These are phyloP conservation scores for Tachina fera DNA, from an alignment of 2,888 invertebrate genomes.

Conservation along the genomic window DNA sequence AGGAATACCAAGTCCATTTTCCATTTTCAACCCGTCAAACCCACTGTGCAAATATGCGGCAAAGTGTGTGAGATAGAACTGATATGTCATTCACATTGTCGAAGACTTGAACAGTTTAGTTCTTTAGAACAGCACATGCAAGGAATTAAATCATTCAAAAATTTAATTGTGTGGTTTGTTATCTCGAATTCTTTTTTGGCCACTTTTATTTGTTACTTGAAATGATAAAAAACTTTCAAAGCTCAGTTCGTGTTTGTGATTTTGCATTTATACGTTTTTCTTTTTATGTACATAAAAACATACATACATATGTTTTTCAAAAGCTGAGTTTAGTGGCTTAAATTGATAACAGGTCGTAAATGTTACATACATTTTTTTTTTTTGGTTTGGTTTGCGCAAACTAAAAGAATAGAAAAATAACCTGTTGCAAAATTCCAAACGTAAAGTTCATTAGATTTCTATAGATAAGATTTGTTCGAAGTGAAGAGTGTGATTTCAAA, in stretches of 20 bases:
- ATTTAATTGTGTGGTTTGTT: no score
- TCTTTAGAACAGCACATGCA: not conserved
- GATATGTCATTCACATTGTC: not conserved
- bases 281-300: no score
- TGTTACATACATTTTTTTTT: not conserved
- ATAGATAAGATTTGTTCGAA: conserved; percentile 32
- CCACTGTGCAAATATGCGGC: conserved; percentile 2
- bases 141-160: conserved; percentile 1
- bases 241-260: no score
- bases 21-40: not conserved
- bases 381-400: no score
- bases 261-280: no score
- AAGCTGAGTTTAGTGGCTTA: conserved; percentile 41
- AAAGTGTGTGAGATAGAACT: conserved; percentile 7
- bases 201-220: not conserved
- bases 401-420: conserved; percentile 26
- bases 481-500: not conserved
- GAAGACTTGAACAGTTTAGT: no score
- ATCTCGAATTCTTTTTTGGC: not conserved
- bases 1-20: no score
- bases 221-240: no score
- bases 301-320: not conserved
- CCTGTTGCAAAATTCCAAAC: conserved; percentile 56
- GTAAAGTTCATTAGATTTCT: conserved; percentile 42
- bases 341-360: conserved; percentile 61